Evolutionary conservation across 2,113 vertebrate genomes (phyloP), one percentile per base, ranked within the genome.

Genomic region (Leptocoma aspasia): DNA sequence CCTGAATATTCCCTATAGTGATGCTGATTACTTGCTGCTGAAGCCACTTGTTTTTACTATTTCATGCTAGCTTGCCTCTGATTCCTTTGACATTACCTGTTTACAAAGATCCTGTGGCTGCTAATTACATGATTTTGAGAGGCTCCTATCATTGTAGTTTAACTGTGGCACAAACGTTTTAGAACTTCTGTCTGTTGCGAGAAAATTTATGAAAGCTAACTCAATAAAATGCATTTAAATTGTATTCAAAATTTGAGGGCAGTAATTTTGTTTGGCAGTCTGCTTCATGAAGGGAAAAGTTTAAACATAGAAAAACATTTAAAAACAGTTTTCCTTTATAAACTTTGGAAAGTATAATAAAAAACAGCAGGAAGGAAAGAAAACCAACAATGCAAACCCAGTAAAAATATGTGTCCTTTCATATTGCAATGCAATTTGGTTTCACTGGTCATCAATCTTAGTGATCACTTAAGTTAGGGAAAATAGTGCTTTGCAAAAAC

Each of bases 11-110:
- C 81, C 86, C 83, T 91, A 63, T 92, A 33, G 81, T 80, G 49
- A 64, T 82, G 61, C n/a, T 91, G 84, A 95, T 89, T 91, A 50
- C 37, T 89, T 86, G 37, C 44, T 3, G 1, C 26, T 65, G 70
- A 89, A 95, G 73, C 54, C 45, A 27, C 57, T 78, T 82, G 53
- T 79, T 95, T 92, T 95, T 82, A 87, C 65, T 95, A 60, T 91
- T 96, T 96, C 73, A 76, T 91, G 77, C 57, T 87, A 91, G 41
- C 81, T 91, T 96, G n/a, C 53, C 37, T 96, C 89, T 56, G 52
- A 86, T 89, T 97, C 60, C 82, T 93, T 86, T 92, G 89, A 71
- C 76, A 94, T 91, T 94, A 92, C 86, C 81, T 91, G 69, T 86
- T 95, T 92, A 89, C 79, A 68, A 82, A 89, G 69, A 82, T 85